phyloP scores from a whole-genome alignment of 2,113 vertebrate species.

The Mustela lutreola region DNA sequence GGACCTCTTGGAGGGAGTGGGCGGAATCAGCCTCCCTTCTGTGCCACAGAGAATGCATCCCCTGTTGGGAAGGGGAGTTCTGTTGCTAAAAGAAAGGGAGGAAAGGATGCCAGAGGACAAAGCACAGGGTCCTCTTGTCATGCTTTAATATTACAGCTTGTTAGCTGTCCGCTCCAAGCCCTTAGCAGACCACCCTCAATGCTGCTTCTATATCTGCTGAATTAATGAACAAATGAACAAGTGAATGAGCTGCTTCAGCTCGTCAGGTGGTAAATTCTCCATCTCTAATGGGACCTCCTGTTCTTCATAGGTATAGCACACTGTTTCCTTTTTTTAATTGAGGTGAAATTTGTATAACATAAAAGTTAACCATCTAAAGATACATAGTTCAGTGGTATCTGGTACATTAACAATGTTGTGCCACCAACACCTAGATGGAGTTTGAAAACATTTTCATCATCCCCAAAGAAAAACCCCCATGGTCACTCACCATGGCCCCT shows the following conservation, averaged over 20 bases:
- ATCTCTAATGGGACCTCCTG: constrained; percentile 6
- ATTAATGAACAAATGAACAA: neutral
- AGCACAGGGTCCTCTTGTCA: neutral
- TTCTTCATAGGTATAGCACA: neutral
- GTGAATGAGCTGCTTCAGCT: neutral
- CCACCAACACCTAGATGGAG: neutral
- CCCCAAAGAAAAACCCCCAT: neutral
- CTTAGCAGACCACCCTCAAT: neutral
- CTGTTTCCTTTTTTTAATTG: neutral
- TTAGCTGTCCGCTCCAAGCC: neutral
- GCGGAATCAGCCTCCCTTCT: neutral
- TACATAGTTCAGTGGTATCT: neutral
- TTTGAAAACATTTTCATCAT: neutral
- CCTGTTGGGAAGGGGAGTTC: neutral
- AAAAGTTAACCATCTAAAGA: neutral
- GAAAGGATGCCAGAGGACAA: neutral
- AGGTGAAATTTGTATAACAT: constrained; percentile 5
- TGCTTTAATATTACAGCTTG: neutral
- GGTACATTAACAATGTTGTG: neutral
- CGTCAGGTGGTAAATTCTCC: constrained; percentile 14
- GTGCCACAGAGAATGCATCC: neutral
- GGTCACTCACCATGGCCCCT: neutral
- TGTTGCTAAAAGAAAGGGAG: neutral
- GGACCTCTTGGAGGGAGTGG: neutral
- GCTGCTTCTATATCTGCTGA: neutral